Conservation (phyloP, 2,797 vertebrate genomes). For the Chrosomus eos region DNA sequence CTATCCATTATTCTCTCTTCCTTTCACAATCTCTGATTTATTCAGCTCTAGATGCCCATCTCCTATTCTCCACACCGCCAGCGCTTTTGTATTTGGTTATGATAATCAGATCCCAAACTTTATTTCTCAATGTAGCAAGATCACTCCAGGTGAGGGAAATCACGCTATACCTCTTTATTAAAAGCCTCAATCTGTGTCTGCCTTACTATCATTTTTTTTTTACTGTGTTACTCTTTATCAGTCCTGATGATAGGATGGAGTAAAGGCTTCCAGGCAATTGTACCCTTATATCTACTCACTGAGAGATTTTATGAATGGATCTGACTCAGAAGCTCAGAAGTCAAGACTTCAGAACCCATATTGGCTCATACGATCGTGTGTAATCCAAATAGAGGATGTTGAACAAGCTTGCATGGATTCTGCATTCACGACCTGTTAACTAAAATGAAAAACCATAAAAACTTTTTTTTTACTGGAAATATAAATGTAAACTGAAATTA, state of each 20-base stretch:
- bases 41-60: constrained; percentile 38
- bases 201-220: constrained; percentile 12
- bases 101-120: constrained; percentile 51
- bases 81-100: constrained; percentile 49
- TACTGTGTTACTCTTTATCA: constrained; percentile 24
- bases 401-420: constrained; percentile 1
- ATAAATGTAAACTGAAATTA: neutral
- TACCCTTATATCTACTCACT: neutral
- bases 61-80: neutral
- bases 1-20: neutral
- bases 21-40: constrained; percentile 26
- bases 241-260: constrained; percentile 21
- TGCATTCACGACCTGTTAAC: neutral
- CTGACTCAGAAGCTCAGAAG: constrained; percentile 30
- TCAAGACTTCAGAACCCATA: constrained; percentile 39
- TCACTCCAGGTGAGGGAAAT: constrained; percentile 46
- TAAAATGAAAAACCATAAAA: neutral
- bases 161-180: constrained; percentile 51
- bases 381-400: neutral
- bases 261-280: constrained; percentile 31
- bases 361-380: constrained; percentile 10
- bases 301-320: constrained; percentile 12
- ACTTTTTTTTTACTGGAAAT: neutral
- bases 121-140: constrained; percentile 34
- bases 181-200: constrained; percentile 38